Base-by-base conservation (phyloP, 2,113 vertebrate species). In the Thunnus maccoyii region DNA sequence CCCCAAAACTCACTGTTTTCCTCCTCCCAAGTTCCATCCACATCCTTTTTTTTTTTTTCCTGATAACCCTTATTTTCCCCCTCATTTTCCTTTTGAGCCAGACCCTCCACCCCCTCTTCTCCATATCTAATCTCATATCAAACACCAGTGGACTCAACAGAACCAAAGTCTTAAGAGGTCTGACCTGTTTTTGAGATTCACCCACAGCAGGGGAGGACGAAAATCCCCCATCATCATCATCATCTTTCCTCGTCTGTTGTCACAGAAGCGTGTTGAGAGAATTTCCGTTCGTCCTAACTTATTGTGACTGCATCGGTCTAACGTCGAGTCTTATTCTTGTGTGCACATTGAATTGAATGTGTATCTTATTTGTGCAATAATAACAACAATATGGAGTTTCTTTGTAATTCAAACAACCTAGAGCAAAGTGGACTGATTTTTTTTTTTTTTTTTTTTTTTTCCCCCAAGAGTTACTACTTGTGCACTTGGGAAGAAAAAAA, bases 291-390 rank as follows among this genome's bases (percentile, higher is more conserved):
- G 57, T 84, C 71, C 76, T 84, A 72, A 86, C 78, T 80, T 76
- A 83, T 77, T 82, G 60, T 70, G 51, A 70, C 73, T 83, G 60
- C 80, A 67, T 81, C 64, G 9, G 17, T 79, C 68, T 85, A 66
- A 82, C 36, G 17, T 84, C 54, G 52, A 84, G 78, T 86, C 76
- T 84, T 85, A 74, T 74, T 79, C 76, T 78, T 62, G 54, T 67
- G 69, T 72, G 63, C 88, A 81, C 80, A 84, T 69, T 12, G 32
- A 84, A 84, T 69, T 12, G 32, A 84, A 82, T 86, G 81, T 89
- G 82, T 85, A 22, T 84, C 65, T 86, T 84, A 68, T 73, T 82
- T 72, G 91, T 91, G 91, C 91, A 92, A 91, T 89, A 91, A 86
- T 55, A 86, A 78, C 58, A 84, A 44, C 51, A 70, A 56, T 13